Evolutionary conservation across 2,797 vertebrate species (phyloP), one percentile per base, ranked within the genome.

Genomic region (Pygocentrus nattereri): DNA sequence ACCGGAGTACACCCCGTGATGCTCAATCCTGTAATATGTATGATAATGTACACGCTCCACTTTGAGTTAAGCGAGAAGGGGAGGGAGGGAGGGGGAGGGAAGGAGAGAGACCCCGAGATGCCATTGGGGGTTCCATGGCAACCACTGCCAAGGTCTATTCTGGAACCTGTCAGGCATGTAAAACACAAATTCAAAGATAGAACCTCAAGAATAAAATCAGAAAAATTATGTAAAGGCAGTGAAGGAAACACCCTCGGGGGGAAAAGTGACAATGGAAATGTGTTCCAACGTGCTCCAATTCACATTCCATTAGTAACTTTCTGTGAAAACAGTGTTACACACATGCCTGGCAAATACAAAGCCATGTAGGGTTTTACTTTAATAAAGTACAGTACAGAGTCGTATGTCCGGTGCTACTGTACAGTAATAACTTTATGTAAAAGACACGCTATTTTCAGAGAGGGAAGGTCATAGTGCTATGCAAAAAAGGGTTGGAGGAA

Each of bases 111-210:
- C 0, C 21, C 41, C 38, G 23, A 54, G 30, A 56, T 56, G 49
- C 62, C 70, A 56, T 31, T 58, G 34, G 21, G 47, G 31, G 78
- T 67, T 73, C 71, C 62, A 74, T 80, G 62, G 61, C 61, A 80
- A 80, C 71, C 7, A 80, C n/a, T 58, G 34, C 50, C 23, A 21
- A 13, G 12, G 56, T 68, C 61, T 80, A 59, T 74, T 80, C 50
- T 64, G 50, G 64, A 58, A 65, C 56, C 23, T 27, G 62, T 67
- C 61, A 25, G 54, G n/a, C 73, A 16, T 27, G 12, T 50, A 13
- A 54, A 72, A 54, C 49, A 23, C 67, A 72, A 41, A 47, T 67
- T 18, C 61, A 68, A 74, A 38, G 61, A 74, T 27, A 30, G n/a
- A 23, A 73, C 10, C 41, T 80, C 30, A n/a, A 21, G 2, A 80